Conservation (phyloP, 2,888 invertebrate genomes). For the Caenorhabditis sinica region DNA sequence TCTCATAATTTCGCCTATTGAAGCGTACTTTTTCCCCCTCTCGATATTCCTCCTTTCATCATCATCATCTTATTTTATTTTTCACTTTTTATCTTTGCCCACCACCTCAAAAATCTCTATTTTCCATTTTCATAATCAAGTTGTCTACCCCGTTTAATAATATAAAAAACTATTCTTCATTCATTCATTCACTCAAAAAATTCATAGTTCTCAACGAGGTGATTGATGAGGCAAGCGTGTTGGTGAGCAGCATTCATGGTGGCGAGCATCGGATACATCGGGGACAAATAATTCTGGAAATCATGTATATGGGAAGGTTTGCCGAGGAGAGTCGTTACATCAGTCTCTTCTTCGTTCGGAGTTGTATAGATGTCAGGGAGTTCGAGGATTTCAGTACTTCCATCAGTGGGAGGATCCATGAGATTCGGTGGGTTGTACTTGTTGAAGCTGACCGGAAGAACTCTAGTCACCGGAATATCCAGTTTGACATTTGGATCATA, state of each 20-base stretch:
- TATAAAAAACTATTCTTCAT: background rate
- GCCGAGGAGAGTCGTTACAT: constrained; percentile 12
- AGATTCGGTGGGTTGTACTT: constrained; percentile 53
- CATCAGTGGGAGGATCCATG: constrained; percentile 27
- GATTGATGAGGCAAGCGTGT: constrained; percentile 52
- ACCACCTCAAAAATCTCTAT: background rate
- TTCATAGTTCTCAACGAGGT: constrained; percentile 51
- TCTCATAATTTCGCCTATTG: no score
- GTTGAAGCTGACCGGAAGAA: constrained; percentile 45
- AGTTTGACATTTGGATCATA: constrained; percentile 25
- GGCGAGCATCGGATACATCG: constrained; percentile 45
- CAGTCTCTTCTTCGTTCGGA: constrained; percentile 8
- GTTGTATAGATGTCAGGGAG: constrained; percentile 42
- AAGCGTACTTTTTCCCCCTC: background rate
- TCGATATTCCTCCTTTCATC: background rate
- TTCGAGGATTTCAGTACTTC: constrained; percentile 35
- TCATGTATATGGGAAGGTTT: background rate
- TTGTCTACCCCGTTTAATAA: constrained; percentile 6
- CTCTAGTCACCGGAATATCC: constrained; percentile 33
- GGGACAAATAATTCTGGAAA: constrained; percentile 57
- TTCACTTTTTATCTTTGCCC: background rate
- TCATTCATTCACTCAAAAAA: constrained; percentile 45
- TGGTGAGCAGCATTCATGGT: constrained; percentile 48
- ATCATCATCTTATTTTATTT: background rate
- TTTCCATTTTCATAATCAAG: background rate